Evolutionary conservation across 92 coral and sea anemone species (phyloP), one percentile per base, ranked within the genome.

Genomic region (Palythoa grandiflora): DNA sequence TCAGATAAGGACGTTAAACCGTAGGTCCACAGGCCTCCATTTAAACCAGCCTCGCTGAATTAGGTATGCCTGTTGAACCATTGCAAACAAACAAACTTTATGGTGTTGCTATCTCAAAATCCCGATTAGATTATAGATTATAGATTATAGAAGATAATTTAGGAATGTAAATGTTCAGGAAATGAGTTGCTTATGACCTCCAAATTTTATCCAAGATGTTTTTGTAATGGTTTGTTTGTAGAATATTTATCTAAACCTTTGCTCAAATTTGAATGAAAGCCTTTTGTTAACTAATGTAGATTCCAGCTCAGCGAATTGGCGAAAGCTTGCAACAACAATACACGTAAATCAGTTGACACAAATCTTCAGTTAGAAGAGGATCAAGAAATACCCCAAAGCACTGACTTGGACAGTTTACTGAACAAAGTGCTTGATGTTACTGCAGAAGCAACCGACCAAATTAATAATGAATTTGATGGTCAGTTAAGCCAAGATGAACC

Each of bases 391-490:
- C 86, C 50, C 44, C 50, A 77, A 35, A 77, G 68, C 75, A 21
- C 86, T 39, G 86, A 81, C 44, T 65, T 81, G 40, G 38, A 66
- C 86, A 12, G 40, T 11, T 63, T 81, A 47, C 47, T 66, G 76
- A 68, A 68, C 75, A 47, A 52, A 13, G 74, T 81, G 13, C 35
- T 68, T 71, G 63, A 66, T 48, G 75, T 40, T 6, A 40, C 75
- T 81, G 39, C 13, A 2, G 86, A 81, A 17, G 48, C 13, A 14
- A 48, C 63, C 19, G 39, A 51, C n/a, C 61, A 68, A 20, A 81
- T 12, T 20, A 4, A 1, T 21, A 20, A 81, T 15, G 38, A 47
- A 0, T 66, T 28, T 40, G 86, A 21, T 2, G 63, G 66, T 14
- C 63, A n/a, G 21, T 13, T 68, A 47, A 50, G 52, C 60, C 86